Evolutionary conservation across 2,888 invertebrate species (phyloP), one percentile per base, ranked within the genome.

Genomic region (Synanthedon vespiformis): DNA sequence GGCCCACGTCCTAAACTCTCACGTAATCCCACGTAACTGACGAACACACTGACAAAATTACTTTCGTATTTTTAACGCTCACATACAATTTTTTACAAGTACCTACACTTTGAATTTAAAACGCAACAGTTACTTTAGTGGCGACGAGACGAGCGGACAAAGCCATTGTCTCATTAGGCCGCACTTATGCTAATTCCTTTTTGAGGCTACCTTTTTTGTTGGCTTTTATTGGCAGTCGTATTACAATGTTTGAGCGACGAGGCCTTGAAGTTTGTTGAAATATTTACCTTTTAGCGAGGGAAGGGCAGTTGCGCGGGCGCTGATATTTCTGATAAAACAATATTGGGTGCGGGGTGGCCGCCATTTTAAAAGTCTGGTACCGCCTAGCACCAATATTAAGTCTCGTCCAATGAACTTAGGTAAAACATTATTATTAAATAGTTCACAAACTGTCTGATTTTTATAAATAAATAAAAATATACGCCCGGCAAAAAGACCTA

Each of bases 111-210:
- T 8, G 8, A 34, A 34, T 34, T 34, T 34, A 34, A 34, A 34
- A 34, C 62, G 62, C 64, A 72, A 74, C 77, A 72, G 79, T 77
- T 75, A 34, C 16, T 48, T 48, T 16, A 65, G 61, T 63, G 71
- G 74, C 76, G 76, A 76, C 78, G 67, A 61, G 66, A 77, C 70
- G 71, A 72, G 74, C 77, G 74, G 78, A 84, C 85, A 85, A 86
- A 84, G 85, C 73, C 80, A 83, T 87, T 87, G 86, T 86, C 73
- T 79, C 70, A 60, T 60, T 78, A 74, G 78, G 74, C 77, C 75
- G 78, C 72, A 74, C 74, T 80, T 85, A 85, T 85, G 86, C 77
- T 77, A 83, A 87, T 85, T 79, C 79, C 80, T 80, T 80, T 34
- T 83, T 76, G 75, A 83, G 72, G 72, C 67, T 68, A 65, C 68